Base-by-base conservation (phyloP, 1,140 invertebrate species). In the Eufriesea mexicana region DNA sequence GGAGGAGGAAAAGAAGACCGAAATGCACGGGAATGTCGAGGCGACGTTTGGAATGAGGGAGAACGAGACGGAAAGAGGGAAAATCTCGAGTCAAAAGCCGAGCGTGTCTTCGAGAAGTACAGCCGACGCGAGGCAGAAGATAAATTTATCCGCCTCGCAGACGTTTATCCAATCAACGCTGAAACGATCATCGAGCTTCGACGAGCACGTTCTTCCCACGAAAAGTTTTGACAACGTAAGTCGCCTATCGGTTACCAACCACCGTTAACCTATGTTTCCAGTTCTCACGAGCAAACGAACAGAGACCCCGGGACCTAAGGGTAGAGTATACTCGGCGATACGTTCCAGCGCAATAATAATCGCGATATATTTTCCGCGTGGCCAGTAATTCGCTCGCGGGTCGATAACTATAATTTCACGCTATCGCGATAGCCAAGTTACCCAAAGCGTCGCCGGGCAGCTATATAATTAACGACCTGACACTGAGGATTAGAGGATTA, bases 381-480 rank as follows among this genome's bases (percentile, higher is more conserved):
- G 47, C 64, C 79, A 83, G 85, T 88, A 88, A 85, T 72, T 76
- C 78, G 62, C 1, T 61, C 20, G 5, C 20, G n/a, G 25, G 47
- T 25, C 79, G 84, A 83, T 89, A 88, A 79, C 84, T 79, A 88
- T 88, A 88, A 88, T 89, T 88, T 80, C 88, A 61, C 61, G 54
- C 14, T 88, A 67, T 83, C 72, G 55, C 70, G 74, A 83, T 67
- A 73, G 67, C 86, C 35, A 35, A 66, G 54, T 84, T 87, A 84
- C 66, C 70, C 35, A 67, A 61, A 85, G 79, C 72, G 42, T 49
- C 84, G 76, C 79, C 57, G 47, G n/a, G 49, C 25, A 62, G 28
- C 25, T 75, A 79, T 88, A 88, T 89, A 89, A 89, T 89, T 89
- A 89, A 88, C 75, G 86, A 51, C 57, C 64, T 57, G 84, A 88